Evolutionary conservation across 2,888 invertebrate species (phyloP), one percentile per base, ranked within the genome.

Genomic region (Synanthedon formicaeformis): DNA sequence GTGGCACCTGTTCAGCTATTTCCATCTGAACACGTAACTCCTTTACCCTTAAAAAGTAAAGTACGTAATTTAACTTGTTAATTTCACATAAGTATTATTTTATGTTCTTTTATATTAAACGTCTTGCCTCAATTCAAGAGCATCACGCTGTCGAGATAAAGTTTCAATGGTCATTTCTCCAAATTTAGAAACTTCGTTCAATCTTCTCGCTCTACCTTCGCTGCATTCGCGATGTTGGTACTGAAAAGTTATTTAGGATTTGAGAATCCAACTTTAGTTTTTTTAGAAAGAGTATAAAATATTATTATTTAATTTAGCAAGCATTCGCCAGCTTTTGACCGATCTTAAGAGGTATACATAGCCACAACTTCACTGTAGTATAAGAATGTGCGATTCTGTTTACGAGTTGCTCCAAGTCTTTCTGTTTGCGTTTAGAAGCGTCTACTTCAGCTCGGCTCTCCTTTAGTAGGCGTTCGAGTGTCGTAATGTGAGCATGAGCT

Each of bases 161-260:
- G 76, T 57, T 57, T 84, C 86, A 52, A 86, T 81, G 0, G 86
- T 76, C 34, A 75, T 59, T 73, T 85, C 87, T 41, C 82, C 86
- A 53, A 75, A 82, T 69, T 84, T 86, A 0, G 87, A 82, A 23
- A 78, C 71, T 66, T 85, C 81, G 1, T 80, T 48, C 53, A 85
- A 63, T 58, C 81, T 86, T 61, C 67, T 83, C 1, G 82, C 81
- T 6, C 82, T 73, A 1, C 78, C 75, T 53, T 85, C 86, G 41
- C 71, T 78, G 0, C 72, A 59, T 59, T 86, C 86, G 11, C 86
- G 78, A 53, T 80, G 75, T 41, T 81, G 85, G 63, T 74, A 78
- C 86, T 87, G 66, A 45, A 62, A 65, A 11, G 16, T 11, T 14
- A 49, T 16, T 14, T 18, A 49, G 45, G 10, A 53, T 49, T 14